phyloP scores from a whole-genome alignment of 2,113 vertebrate genomes.

The Lontra canadensis region DNA sequence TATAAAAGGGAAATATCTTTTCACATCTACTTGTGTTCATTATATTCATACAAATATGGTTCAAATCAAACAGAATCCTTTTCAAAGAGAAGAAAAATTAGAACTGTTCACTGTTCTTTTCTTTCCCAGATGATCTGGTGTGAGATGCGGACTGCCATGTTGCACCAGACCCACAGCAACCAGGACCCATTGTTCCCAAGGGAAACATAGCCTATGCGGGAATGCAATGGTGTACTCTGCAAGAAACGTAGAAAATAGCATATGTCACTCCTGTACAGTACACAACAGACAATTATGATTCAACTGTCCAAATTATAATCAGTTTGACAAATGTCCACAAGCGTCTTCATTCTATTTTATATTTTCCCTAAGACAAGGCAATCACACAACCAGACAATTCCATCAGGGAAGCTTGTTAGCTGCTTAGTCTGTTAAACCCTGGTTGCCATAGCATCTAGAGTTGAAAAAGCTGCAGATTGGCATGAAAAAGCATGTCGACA shows the following conservation, averaged over 20 bases:
- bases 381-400: constrained; percentile 94
- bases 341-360: constrained; percentile 90
- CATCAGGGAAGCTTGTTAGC: constrained; percentile 95
- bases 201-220: constrained; percentile 74
- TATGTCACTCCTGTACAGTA: constrained; percentile 85
- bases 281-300: constrained; percentile 91
- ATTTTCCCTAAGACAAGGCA: constrained; percentile 93
- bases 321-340: constrained; percentile 91
- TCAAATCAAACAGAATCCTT: constrained; percentile 61
- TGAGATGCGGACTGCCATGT: constrained; percentile 78
- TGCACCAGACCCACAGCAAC: constrained; percentile 74
- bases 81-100: background rate
- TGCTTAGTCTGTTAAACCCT: constrained; percentile 94
- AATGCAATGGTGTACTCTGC: constrained; percentile 79
- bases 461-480: constrained; percentile 96
- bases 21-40: constrained; percentile 48
- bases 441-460: constrained; percentile 96
- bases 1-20: constrained; percentile 55
- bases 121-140: constrained; percentile 73
- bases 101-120: constrained; percentile 50
- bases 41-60: constrained; percentile 68
- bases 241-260: constrained; percentile 78
- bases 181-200: constrained; percentile 81
- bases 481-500: constrained; percentile 96
- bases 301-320: constrained; percentile 91